phyloP scores from a whole-genome alignment of 2,888 invertebrate genomes.

The Gerris lacustris region DNA sequence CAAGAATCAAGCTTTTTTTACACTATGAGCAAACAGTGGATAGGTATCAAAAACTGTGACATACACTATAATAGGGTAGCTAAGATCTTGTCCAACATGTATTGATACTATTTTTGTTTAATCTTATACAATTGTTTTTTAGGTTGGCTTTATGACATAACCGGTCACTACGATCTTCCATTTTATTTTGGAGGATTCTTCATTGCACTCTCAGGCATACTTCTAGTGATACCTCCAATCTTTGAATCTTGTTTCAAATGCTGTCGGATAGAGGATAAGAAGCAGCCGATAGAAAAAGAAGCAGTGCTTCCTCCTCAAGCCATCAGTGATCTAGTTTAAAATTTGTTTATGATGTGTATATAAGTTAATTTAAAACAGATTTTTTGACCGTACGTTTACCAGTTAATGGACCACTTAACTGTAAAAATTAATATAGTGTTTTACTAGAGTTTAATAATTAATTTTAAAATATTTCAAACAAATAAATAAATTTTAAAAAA shows the following conservation, averaged over 20 bases:
- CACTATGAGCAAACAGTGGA: too few relatives aligned
- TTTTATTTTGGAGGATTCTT: conserved; percentile 72
- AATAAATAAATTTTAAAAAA: neutral
- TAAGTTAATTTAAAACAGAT: neutral
- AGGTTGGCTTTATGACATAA: conserved; percentile 74
- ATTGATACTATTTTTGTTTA: too few relatives aligned
- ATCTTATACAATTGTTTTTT: conserved; percentile 32
- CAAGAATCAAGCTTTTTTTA: too few relatives aligned
- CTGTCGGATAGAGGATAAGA: conserved; percentile 12
- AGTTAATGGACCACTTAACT: neutral
- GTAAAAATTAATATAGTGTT: too few relatives aligned
- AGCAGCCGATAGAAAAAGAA: neutral
- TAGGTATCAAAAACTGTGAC: too few relatives aligned
- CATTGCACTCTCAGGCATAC: conserved; percentile 59
- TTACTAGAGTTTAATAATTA: neutral
- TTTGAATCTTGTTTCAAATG: conserved; percentile 18
- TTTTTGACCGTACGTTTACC: neutral
- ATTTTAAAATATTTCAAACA: neutral
- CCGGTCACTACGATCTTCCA: conserved; percentile 61
- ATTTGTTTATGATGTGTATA: neutral
- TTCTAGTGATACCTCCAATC: conserved; percentile 43
- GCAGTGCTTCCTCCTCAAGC: neutral
- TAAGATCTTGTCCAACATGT: too few relatives aligned
- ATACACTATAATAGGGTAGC: too few relatives aligned
- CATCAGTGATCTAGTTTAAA: neutral